These are phyloP conservation scores for Catostomus latipinnis DNA, from an alignment of 2,797 vertebrate genomes.

Conservation along the genomic window DNA sequence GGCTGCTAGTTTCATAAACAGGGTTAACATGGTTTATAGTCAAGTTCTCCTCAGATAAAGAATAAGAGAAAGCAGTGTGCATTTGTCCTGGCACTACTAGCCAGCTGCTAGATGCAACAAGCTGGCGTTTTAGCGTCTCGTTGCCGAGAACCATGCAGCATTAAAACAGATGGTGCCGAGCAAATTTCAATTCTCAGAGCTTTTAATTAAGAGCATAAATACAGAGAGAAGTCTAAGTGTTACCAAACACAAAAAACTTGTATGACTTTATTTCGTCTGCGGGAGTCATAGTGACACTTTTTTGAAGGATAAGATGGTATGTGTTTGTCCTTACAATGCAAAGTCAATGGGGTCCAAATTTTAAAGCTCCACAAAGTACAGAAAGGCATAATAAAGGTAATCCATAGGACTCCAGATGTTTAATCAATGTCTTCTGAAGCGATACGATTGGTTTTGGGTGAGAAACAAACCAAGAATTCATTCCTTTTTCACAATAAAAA, in stretches of 20 bases:
- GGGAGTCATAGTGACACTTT: too few relatives aligned
- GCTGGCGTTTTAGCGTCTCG: constrained; percentile 10
- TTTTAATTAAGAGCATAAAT: neutral
- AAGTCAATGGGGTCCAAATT: too few relatives aligned
- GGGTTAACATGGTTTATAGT: neutral
- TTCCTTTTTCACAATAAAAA: too few relatives aligned
- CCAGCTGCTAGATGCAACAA: constrained; percentile 5
- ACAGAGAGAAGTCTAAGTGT: neutral
- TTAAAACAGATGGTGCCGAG: constrained; percentile 27
- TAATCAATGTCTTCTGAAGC: too few relatives aligned
- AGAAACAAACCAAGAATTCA: too few relatives aligned
- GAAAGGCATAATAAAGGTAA: too few relatives aligned
- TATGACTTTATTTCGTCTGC: too few relatives aligned
- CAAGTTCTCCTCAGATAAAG: neutral
- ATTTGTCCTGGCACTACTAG: neutral
- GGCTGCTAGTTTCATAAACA: neutral
- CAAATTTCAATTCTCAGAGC: neutral
- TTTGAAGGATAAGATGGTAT: too few relatives aligned
- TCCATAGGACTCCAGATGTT: too few relatives aligned
- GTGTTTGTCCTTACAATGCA: too few relatives aligned
- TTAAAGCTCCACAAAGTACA: too few relatives aligned
- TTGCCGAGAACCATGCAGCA: constrained; percentile 4
- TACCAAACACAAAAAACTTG: neutral
- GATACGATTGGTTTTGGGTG: too few relatives aligned
- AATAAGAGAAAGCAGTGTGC: neutral